phyloP scores from a whole-genome alignment of 2,888 invertebrate genomes.

The Ophion ventricosus region DNA sequence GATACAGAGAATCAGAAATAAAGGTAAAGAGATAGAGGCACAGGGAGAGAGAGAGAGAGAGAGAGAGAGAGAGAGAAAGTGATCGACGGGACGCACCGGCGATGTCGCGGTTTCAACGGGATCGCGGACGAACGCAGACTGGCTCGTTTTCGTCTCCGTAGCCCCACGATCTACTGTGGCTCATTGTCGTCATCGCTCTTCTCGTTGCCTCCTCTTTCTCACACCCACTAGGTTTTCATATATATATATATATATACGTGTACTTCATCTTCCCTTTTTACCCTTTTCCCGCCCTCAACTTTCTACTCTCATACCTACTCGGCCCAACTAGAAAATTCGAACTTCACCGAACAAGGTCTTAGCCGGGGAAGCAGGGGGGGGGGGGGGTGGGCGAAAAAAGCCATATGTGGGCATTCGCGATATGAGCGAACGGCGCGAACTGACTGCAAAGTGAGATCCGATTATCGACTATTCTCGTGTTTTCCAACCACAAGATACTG shows the following conservation, averaged over 20 bases:
- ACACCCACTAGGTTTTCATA: constrained; percentile 1
- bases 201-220: constrained; percentile 29
- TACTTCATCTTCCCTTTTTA: background rate
- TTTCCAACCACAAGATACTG: too few relatives aligned
- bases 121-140: constrained; percentile 67
- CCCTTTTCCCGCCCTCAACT: too few relatives aligned
- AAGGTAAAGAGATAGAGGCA: constrained; percentile 33
- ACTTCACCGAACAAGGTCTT: too few relatives aligned
- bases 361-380: too few relatives aligned
- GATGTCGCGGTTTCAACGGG: constrained; percentile 68
- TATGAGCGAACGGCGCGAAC: too few relatives aligned
- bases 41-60: constrained; percentile 44
- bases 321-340: too few relatives aligned
- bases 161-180: constrained; percentile 60
- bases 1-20: background rate
- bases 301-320: too few relatives aligned
- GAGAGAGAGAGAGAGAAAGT: constrained; percentile 50
- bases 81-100: constrained; percentile 58
- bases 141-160: constrained; percentile 48
- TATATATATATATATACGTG: background rate
- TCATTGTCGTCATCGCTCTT: constrained; percentile 64
- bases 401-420: too few relatives aligned
- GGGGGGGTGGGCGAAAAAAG: too few relatives aligned
- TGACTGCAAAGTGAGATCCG: too few relatives aligned
- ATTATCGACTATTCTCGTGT: too few relatives aligned